Base-by-base conservation (phyloP, 1,140 invertebrate genomes). In the Andrena cerasifolii region DNA sequence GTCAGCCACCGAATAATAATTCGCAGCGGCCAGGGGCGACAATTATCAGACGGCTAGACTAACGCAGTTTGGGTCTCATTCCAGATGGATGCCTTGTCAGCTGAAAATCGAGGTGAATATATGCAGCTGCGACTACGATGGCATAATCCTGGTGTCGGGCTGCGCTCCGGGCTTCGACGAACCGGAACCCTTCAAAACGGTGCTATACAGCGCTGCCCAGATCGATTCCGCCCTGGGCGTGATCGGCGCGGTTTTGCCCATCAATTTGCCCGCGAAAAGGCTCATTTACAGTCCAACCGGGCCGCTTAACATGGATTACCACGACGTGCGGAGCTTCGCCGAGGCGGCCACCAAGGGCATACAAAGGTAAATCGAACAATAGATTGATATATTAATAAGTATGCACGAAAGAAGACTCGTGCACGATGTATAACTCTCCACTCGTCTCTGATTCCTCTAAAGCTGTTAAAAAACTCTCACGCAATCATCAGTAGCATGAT, bases 271-370 rank as follows among this genome's bases (percentile, higher is more conserved):
- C 18, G 93, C 94, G 14, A 93, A 94, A 61, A 92, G 95, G 72
- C 86, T 97, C 59, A 94, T 98, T 47, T 95, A 95, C 85, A 94
- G 96, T 33, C 96, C 97, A 0, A 97, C 96, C 51, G 96, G 96
- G n/a, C 94, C 95, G 21, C 92, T 97, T 12, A 95, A 96, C 70
- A 93, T 94, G 12, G 96, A 97, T 90, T 97, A 96, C 89, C 95
- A 98, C 92, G 97, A 98, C 91, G 96, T 97, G 3, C 91, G 95
- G 68, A 93, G 94, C 53, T 96, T 95, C 89, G 87, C 86, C 54
- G 94, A 96, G 83, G 95, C 95, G 68, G 95, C 94, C 14, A 89
- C 89, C 26, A 93, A 93, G 59, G 95, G 95, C 61, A 91, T 96
- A 31, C 93, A 94, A 84, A 93, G 94, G 95, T 95, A 91, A 89